phyloP scores from a whole-genome alignment of 2,113 vertebrate genomes.

The Aldabrachelys gigantea region DNA sequence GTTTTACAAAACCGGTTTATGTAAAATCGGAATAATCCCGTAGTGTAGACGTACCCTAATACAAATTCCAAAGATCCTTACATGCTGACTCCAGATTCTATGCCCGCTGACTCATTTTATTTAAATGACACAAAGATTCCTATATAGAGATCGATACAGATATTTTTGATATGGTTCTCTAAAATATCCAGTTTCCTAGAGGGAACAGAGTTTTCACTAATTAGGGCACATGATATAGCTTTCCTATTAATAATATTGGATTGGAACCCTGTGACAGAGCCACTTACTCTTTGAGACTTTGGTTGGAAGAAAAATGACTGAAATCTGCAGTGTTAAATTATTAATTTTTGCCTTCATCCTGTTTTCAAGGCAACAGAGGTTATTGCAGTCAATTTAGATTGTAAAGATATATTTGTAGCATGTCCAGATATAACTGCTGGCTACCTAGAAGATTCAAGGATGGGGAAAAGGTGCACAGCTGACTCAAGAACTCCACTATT shows the following conservation, averaged over 20 bases:
- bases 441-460: not conserved
- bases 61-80: not conserved
- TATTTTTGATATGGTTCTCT: not conserved
- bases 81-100: not conserved
- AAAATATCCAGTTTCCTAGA: conserved; percentile 18
- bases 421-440: not conserved
- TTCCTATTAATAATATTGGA: conserved; percentile 24
- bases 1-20: too few species aligned
- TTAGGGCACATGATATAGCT: conserved; percentile 28
- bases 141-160: rapidly evolving
- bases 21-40: too few species aligned
- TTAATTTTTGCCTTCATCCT: not conserved
- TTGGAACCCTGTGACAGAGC: conserved; percentile 47
- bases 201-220: conserved; percentile 20
- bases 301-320: not conserved
- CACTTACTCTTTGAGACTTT: conserved; percentile 37
- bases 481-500: not conserved
- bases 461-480: not conserved
- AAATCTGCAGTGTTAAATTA: not conserved
- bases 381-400: conserved; percentile 7
- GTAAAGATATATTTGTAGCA: conserved; percentile 20
- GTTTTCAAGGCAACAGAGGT: conserved; percentile 21
- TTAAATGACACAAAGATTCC: not conserved
- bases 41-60: not conserved
- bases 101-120: not conserved